Evolutionary conservation across 2,797 vertebrate species (phyloP), one percentile per base, ranked within the genome.

Genomic region (Hypotaenidia okinawae): DNA sequence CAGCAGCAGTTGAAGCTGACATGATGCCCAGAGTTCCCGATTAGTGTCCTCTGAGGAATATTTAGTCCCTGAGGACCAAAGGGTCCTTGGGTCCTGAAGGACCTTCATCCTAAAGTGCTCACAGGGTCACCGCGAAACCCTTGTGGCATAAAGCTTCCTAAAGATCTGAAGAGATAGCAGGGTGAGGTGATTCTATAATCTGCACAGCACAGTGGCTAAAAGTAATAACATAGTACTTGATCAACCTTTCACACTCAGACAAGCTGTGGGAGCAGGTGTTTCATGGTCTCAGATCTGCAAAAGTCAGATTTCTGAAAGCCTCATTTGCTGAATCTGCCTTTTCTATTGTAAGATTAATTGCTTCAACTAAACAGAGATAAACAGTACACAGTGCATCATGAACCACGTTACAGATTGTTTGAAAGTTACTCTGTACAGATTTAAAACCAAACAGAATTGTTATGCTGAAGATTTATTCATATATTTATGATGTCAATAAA

Each of bases 261-360:
- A 94, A 93, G 49, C 77, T 83, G 84, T 0, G 0, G 37, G 64
- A 94, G 61, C 95, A 96, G 94, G 90, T 96, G 95, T 72, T 94
- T 84, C 54, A 72, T 74, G 28, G 77, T 91, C 74, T 94, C 59
- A 80, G 64, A 82, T 47, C 49, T 90, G 83, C 47, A 89, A 93
- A 94, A 93, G 13, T 2, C 37, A 74, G 43, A 47, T 70, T 91
- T 93, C 59, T 74, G 90, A 86, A 93, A 90, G 79, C 13, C 30
- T 87, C 5, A 14, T 89, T 85, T 96, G 95, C 96, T 96, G 93
- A 94, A 89, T 73, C 41, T 69, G 41, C 33, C 39, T 75, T 94
- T 95, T 92, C 77, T 80, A 24, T 51, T 3, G 6, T 45, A 89
- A 94, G 95, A 96, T 96, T 92, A 95, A 94, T 96, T 88, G 11